Percentiles rank a stretch among this genome's conserved stretches.
Evolutionary conservation across 2,113 vertebrate genomes (phyloP).

Genomic region (Eulemur rufifrons): DNA sequence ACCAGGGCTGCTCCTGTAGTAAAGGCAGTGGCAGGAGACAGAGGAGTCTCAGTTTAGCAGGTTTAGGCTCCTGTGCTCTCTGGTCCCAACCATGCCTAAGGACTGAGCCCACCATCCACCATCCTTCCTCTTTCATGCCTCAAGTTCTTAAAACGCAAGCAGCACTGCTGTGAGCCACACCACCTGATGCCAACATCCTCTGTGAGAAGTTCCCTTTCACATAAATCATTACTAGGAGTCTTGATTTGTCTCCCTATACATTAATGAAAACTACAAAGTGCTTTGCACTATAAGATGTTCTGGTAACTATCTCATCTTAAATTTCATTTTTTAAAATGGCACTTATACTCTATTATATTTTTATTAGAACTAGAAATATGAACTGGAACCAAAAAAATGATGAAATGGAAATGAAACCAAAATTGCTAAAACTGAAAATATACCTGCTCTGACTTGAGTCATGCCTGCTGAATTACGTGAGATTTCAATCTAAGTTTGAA

Average conservation of each 20-base stretch:
- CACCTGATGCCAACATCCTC: neutral
- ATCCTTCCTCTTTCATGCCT: neutral
- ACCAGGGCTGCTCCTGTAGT: neutral
- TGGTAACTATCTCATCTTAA: neutral
- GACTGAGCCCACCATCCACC: neutral
- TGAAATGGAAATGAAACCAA: constrained; percentile 1
- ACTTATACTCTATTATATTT: neutral
- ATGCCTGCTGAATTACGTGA: neutral
- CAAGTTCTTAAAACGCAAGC: neutral
- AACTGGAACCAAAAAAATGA: constrained; percentile 29
- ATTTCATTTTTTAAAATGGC: constrained; percentile 24
- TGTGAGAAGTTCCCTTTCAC: neutral
- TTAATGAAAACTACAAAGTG: constrained; percentile 27
- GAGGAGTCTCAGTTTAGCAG: neutral
- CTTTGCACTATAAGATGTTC: neutral
- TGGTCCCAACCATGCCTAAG: neutral
- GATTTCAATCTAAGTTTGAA: constrained; percentile 57
- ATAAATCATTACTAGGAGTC: constrained; percentile 13
- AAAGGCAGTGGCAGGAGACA: neutral
- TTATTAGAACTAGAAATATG: neutral
- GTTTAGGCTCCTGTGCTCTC: neutral
- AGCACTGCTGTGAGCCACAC: neutral
- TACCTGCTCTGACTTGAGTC: neutral
- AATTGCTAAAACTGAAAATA: constrained; percentile 16
- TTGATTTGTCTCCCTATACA: constrained; percentile 26